Percentiles rank a stretch among this genome's conserved stretches.
These are phyloP conservation scores for Struthio camelus DNA, from an alignment of 2,113 vertebrate species.

Conservation along the genomic window DNA sequence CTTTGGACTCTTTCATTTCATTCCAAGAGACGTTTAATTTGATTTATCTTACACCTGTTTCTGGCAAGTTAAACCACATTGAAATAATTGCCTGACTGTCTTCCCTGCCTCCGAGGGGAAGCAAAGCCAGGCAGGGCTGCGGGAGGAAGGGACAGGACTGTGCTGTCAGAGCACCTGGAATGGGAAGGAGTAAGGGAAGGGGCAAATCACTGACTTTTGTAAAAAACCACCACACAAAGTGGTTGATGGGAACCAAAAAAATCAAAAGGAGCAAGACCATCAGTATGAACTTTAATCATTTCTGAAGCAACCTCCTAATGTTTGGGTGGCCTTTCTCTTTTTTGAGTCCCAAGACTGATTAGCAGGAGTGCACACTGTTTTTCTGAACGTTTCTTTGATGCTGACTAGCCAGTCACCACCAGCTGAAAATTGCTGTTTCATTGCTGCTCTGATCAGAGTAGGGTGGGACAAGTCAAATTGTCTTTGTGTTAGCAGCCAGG, in stretches of 20 bases:
- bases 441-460: not conserved
- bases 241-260: not conserved
- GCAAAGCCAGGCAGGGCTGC: not conserved
- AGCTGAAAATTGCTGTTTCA: not conserved
- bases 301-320: not conserved
- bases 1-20: not conserved
- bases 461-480: not conserved
- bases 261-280: not conserved
- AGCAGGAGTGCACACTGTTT: not conserved
- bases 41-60: constrained; percentile 14
- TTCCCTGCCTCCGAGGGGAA: not conserved
- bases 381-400: not conserved
- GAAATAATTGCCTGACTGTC: not conserved
- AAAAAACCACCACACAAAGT: not conserved
- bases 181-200: not conserved
- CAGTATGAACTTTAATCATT: not conserved
- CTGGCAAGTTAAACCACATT: not conserved
- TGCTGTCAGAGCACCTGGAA: not conserved
- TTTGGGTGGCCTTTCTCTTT: not conserved
- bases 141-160: not conserved
- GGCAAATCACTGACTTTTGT: not conserved
- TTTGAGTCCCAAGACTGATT: not conserved
- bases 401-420: not conserved
- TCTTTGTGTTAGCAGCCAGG: fast-evolving
- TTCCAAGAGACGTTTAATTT: not conserved